phyloP scores from a whole-genome alignment of 2,888 invertebrate genomes.

The Mamestra brassicae region DNA sequence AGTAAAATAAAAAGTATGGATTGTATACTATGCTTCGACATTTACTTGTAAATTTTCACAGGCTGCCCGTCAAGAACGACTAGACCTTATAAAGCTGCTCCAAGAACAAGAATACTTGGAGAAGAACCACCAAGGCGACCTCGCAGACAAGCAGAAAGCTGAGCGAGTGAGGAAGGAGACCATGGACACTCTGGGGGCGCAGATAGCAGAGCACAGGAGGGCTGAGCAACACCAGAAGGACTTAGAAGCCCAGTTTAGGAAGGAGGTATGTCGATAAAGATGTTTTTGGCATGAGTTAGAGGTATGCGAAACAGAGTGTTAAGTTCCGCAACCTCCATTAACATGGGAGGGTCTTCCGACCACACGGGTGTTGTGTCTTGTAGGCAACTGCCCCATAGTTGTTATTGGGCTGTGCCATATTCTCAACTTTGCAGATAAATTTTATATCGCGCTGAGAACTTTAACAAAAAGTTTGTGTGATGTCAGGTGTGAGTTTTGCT shows the following conservation, averaged over 20 bases:
- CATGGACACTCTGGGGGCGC: constrained; percentile 75
- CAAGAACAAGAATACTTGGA: constrained; percentile 89
- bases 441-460: too few species aligned
- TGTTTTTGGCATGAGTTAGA: too few species aligned
- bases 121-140: constrained; percentile 83
- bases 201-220: constrained; percentile 73
- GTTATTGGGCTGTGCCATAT: too few species aligned
- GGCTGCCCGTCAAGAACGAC: constrained; percentile 80
- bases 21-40: background rate
- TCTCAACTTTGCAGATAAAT: too few species aligned
- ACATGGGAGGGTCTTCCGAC: too few species aligned
- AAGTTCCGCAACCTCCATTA: too few species aligned
- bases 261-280: constrained; percentile 72
- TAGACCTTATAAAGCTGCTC: constrained; percentile 83
- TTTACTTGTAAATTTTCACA: constrained; percentile 52
- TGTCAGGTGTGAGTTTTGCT: too few species aligned
- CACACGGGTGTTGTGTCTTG: too few species aligned
- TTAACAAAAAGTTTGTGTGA: too few species aligned
- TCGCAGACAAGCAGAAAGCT: constrained; percentile 76
- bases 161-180: constrained; percentile 79
- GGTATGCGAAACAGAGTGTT: too few species aligned
- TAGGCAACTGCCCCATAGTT: too few species aligned
- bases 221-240: constrained; percentile 72
- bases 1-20: too few species aligned
- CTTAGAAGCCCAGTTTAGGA: constrained; percentile 82